phyloP scores from a whole-genome alignment of 1,140 invertebrate species.

The Drosophila triauraria region DNA sequence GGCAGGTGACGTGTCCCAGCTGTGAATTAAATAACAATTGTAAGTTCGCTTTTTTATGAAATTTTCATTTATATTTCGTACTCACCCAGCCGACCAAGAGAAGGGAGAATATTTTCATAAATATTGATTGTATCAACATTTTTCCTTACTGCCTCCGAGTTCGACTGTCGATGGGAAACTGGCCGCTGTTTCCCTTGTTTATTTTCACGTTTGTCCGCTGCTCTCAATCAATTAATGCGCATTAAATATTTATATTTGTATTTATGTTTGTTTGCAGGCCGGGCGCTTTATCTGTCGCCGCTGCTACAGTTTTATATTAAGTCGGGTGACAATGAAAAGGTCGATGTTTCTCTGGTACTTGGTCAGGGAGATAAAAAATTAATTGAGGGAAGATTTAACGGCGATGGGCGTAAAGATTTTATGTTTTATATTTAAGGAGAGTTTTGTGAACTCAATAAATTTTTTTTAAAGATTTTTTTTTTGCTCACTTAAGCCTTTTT shows the following conservation, averaged over 20 bases:
- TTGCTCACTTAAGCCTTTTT: too few species aligned
- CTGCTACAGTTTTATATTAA: slow-evolving; percentile 15
- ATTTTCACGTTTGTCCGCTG: slow-evolving; percentile 4
- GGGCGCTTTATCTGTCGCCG: slow-evolving; percentile 21
- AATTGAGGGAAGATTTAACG: background rate
- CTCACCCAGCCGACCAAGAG: slow-evolving; percentile 37
- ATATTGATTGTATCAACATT: slow-evolving; percentile 43
- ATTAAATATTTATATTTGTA: slow-evolving; percentile 40
- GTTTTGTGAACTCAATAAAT: too few species aligned
- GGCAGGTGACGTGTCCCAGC: slow-evolving; percentile 45
- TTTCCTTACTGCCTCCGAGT: slow-evolving; percentile 12
- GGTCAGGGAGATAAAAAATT: background rate
- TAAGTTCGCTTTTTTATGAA: slow-evolving; percentile 1
- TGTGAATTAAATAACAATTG: slow-evolving; percentile 24
- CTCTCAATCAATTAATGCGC: slow-evolving; percentile 41
- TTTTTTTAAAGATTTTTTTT: background rate
- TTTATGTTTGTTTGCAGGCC: slow-evolving; percentile 14
- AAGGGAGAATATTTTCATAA: slow-evolving; percentile 25
- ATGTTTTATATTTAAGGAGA: background rate
- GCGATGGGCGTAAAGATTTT: background rate
- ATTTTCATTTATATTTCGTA: background rate
- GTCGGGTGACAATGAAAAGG: background rate
- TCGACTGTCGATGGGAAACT: slow-evolving; percentile 21
- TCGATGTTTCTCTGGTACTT: slow-evolving; percentile 1
- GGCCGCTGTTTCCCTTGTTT: slow-evolving; percentile 14